phyloP scores from a whole-genome alignment of 2,797 vertebrate genomes.

The Trachops cirrhosus region DNA sequence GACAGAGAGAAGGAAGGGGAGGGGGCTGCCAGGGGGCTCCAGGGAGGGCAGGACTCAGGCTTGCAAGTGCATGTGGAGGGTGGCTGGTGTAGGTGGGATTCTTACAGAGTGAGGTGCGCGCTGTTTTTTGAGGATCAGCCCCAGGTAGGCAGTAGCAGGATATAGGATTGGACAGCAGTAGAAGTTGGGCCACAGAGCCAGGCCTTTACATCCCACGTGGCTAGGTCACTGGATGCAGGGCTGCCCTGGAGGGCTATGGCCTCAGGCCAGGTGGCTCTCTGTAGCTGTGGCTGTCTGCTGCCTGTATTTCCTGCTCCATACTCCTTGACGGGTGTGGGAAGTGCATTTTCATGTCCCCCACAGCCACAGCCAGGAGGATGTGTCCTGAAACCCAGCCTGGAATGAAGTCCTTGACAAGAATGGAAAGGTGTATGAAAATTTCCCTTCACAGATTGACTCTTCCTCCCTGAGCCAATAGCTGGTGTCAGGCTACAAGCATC shows the following conservation, averaged over 20 bases:
- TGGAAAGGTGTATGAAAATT: neutral
- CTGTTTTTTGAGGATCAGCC: rapidly evolving
- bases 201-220: rapidly evolving
- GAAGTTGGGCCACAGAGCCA: rapidly evolving
- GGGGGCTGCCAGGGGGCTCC: rapidly evolving
- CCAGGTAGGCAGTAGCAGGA: rapidly evolving
- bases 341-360: rapidly evolving
- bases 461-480: neutral
- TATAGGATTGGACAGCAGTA: neutral
- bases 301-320: neutral
- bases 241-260: neutral
- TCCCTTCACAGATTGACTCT: rapidly evolving
- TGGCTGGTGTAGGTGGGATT: neutral
- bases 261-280: neutral
- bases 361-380: rapidly evolving
- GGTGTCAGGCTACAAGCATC: neutral
- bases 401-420: neutral
- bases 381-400: neutral
- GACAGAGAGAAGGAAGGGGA: neutral
- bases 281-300: neutral
- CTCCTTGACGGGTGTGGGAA: neutral
- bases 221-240: no score
- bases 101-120: rapidly evolving
- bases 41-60: neutral
- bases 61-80: no score